Percentiles rank a stretch among this genome's conserved stretches.
phyloP scores from a whole-genome alignment of 2,888 invertebrate species.

The Ochropleura plecta region DNA sequence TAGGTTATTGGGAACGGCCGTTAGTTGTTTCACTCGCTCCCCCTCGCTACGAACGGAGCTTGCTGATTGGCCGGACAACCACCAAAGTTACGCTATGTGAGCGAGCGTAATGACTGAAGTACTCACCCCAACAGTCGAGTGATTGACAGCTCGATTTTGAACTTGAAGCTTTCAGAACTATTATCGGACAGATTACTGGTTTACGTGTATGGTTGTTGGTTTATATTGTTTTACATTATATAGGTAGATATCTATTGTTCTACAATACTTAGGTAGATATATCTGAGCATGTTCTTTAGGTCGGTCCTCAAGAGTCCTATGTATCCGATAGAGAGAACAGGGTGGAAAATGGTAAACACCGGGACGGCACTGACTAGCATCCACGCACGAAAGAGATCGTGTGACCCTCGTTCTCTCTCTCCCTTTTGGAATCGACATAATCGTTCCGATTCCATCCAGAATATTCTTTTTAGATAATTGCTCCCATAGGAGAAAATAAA shows the following conservation, averaged over 20 bases:
- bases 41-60: neutral
- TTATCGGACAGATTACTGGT: neutral
- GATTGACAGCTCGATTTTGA: neutral
- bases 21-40: slow-evolving; percentile 14
- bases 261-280: neutral
- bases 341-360: slow-evolving; percentile 11
- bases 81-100: neutral
- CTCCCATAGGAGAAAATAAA: too few species aligned
- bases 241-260: neutral
- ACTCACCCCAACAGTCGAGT: slow-evolving; percentile 2
- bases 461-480: too few species aligned
- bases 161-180: neutral
- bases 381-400: slow-evolving; percentile 28
- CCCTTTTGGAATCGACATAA: slow-evolving; percentile 3
- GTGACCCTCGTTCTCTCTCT: slow-evolving; percentile 15
- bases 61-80: slow-evolving; percentile 17
- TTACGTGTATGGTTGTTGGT: neutral
- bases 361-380: slow-evolving; percentile 1
- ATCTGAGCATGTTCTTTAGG: neutral
- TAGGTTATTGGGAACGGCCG: too few species aligned
- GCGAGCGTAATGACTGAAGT: slow-evolving; percentile 5
- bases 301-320: neutral
- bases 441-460: neutral
- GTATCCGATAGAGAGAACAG: slow-evolving; percentile 32
- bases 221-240: neutral